Evolutionary conservation across 1,140 invertebrate genomes (phyloP), one percentile per base, ranked within the genome.

Genomic region (Drosophila sturtevanti): DNA sequence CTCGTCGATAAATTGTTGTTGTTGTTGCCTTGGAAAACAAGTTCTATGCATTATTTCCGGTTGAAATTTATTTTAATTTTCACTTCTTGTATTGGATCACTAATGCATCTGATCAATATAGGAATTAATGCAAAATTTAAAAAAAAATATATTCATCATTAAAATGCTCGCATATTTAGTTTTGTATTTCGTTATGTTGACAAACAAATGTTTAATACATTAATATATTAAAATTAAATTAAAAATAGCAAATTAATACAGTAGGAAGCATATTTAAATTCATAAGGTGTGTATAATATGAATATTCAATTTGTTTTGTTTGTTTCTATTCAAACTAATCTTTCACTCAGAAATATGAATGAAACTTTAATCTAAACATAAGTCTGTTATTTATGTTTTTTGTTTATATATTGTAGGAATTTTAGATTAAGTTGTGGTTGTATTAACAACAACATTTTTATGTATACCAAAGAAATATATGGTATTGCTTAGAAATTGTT

Each of bases 1-100:
- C 27, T 31, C n/a, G 41, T 4, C 12, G 31, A 34, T 56, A 14
- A 34, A 27, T 34, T 56, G 51, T 12, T 24, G 54, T 34, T 56
- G 51, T 12, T 24, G 51, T 27, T 24, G 27, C 27, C 31, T 56
- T 56, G 27, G 11, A 11, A 56, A 56, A 56, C 54, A 11, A 56
- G 54, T 56, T 56, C 54, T 35, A 34, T n/a, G n/a, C n/a, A n/a
- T 18, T 34, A 35, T 34, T 56, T 56, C 54, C 54, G 27, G 27
- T 35, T 27, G 54, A 35, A 12, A 24, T n/a, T 4, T 52, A 24
- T 52, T 52, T 11, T 5, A 22, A 34, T n/a, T 56, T 31, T 56
- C 27, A 35, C 22, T 18, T 56, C 11, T 56, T 31, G 16, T 11
- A 31, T 31, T 31, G 27, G 27, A 35, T 56, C 54, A 56, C 14